Percentiles rank a stretch among this genome's conserved stretches.
These are phyloP conservation scores for Sebastes melanostomus DNA, from an alignment of 2,797 vertebrate genomes.

Conservation along the genomic window DNA sequence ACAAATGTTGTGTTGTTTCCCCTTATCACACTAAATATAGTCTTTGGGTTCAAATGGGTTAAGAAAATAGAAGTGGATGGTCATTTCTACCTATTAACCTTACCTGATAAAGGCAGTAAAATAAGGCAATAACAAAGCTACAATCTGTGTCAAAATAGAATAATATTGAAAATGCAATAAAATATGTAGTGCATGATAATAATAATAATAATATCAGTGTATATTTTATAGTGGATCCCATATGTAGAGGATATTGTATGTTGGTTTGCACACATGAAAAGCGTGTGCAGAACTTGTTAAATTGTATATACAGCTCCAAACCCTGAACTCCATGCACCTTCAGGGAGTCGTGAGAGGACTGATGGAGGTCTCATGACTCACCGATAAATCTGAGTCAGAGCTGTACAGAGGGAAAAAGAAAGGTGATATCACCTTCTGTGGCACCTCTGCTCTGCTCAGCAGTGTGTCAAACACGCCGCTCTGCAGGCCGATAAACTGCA, in stretches of 20 bases:
- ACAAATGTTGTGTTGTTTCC: too few relatives aligned
- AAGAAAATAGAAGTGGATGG: neutral
- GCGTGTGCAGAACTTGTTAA: neutral
- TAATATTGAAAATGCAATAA: neutral
- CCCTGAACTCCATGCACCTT: neutral
- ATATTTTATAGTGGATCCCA: neutral
- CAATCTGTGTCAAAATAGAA: neutral
- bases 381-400: conserved; percentile 11
- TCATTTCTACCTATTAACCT: neutral
- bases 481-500: conserved; percentile 9
- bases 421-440: conserved; percentile 3
- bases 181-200: neutral
- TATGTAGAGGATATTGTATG: neutral
- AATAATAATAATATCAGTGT: neutral
- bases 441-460: neutral
- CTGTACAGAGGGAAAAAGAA: neutral
- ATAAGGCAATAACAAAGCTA: neutral
- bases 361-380: neutral
- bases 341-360: neutral
- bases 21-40: too few relatives aligned
- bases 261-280: neutral
- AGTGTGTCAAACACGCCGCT: neutral
- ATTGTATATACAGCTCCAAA: neutral
- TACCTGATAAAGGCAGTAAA: neutral
- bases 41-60: neutral